Evolutionary conservation across 2,888 invertebrate species (phyloP).

Genomic region (Calliopum simillimum): DNA sequence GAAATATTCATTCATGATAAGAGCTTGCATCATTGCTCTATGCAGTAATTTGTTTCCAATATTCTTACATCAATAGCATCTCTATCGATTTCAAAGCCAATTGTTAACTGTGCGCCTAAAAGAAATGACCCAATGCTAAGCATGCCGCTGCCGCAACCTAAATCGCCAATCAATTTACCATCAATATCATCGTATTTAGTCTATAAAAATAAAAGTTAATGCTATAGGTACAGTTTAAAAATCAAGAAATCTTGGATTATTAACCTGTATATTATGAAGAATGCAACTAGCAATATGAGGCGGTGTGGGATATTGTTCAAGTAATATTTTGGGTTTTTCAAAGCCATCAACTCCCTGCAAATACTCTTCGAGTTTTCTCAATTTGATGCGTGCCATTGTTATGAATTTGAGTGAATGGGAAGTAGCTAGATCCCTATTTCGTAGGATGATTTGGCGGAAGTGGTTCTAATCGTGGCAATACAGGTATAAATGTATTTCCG

Average conservation of each 20-base stretch:
- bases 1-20: too few relatives aligned
- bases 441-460: constrained; percentile 55
- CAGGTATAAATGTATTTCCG: constrained; percentile 93
- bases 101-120: constrained; percentile 79
- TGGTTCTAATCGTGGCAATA: constrained; percentile 85
- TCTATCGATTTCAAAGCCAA: constrained; percentile 89
- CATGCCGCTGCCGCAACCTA: constrained; percentile 94
- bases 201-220: constrained; percentile 59
- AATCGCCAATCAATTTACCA: constrained; percentile 83
- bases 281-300: constrained; percentile 92
- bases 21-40: too few relatives aligned
- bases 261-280: constrained; percentile 84
- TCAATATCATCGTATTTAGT: constrained; percentile 83
- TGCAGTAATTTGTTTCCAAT: neutral
- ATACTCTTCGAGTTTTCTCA: constrained; percentile 84
- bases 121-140: constrained; percentile 85
- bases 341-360: constrained; percentile 88
- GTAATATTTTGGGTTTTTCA: constrained; percentile 83
- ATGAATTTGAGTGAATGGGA: neutral
- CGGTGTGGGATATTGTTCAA: constrained; percentile 96
- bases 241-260: neutral
- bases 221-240: neutral
- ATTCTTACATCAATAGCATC: constrained; percentile 75
- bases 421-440: constrained; percentile 43
- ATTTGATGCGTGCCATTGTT: constrained; percentile 79